phyloP scores from a whole-genome alignment of 2,888 invertebrate species.

The Phyllotreta striolata region DNA sequence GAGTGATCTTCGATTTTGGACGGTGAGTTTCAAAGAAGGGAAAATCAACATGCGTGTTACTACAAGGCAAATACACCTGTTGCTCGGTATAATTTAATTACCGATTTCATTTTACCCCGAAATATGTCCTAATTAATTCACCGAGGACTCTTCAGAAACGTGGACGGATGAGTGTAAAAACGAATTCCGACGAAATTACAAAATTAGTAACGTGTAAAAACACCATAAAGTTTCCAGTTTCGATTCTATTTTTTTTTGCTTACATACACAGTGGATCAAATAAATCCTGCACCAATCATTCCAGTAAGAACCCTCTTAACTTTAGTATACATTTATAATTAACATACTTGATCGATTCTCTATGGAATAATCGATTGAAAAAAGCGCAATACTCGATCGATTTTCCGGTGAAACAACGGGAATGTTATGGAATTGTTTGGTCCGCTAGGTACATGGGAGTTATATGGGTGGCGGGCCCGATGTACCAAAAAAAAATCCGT shows the following conservation, averaged over 20 bases:
- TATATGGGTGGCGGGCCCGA: slow-evolving; percentile 8
- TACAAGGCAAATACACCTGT: no score
- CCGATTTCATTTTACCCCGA: background rate
- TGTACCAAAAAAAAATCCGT: slow-evolving; percentile 35
- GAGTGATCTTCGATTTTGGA: no score
- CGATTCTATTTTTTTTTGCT: slow-evolving; percentile 1
- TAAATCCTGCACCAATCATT: no score
- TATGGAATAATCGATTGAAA: no score
- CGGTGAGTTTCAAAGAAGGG: no score
- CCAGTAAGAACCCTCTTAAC: no score
- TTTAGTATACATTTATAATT: no score
- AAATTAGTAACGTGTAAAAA: slow-evolving; percentile 41
- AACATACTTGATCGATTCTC: no score
- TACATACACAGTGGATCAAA: slow-evolving; percentile 35
- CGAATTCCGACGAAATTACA: slow-evolving; percentile 38
- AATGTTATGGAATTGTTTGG: slow-evolving; percentile 15
- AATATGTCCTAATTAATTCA: slow-evolving; percentile 5
- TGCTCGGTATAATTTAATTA: no score
- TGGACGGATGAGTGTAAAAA: slow-evolving; percentile 27
- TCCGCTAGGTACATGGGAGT: background rate
- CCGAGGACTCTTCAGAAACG: slow-evolving; percentile 15
- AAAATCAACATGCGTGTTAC: no score
- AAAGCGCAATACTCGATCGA: no score
- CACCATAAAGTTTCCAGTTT: slow-evolving; percentile 33
- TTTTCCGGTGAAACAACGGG: slow-evolving; percentile 36